Conservation (phyloP, 2,113 vertebrate genomes). For the Leptobrachium ailaonicum region DNA sequence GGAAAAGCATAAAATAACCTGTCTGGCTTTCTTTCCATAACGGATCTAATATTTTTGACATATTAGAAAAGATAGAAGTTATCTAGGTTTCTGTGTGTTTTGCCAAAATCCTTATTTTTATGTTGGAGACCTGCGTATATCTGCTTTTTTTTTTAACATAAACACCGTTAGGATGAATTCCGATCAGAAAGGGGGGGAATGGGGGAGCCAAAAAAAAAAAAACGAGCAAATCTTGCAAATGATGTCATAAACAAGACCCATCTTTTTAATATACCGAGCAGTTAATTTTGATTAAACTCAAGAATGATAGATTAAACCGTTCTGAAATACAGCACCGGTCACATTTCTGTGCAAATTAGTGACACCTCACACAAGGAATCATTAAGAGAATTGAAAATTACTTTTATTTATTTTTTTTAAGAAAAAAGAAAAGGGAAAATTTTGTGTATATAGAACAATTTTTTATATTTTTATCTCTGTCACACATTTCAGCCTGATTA, state of each 20-base stretch:
- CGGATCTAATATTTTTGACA: neutral
- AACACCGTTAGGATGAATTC: no score
- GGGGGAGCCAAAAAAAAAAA: no score
- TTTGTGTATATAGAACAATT: no score
- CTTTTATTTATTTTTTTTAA: neutral
- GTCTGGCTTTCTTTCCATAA: neutral
- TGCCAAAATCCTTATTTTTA: constrained; percentile 6
- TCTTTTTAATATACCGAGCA: no score
- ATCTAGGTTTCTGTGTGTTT: neutral
- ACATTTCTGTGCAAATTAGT: constrained; percentile 6
- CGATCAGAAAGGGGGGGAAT: no score
- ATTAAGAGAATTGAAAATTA: constrained; percentile 42
- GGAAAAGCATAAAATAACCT: constrained; percentile 4
- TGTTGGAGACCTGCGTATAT: neutral
- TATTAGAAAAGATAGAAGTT: neutral
- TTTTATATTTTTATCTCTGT: constrained; percentile 52
- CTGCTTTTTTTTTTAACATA: no score
- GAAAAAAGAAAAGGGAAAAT: constrained; percentile 62
- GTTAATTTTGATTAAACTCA: no score
- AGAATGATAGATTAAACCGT: no score
- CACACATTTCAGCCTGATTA: constrained; percentile 81
- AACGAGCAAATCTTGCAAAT: no score
- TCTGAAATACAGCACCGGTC: neutral
- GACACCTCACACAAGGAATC: constrained; percentile 39
- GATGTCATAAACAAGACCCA: no score